Percentiles rank a stretch among this genome's conserved stretches.
Conservation (phyloP, 2,888 invertebrate genomes). For the Coremacera marginata region DNA sequence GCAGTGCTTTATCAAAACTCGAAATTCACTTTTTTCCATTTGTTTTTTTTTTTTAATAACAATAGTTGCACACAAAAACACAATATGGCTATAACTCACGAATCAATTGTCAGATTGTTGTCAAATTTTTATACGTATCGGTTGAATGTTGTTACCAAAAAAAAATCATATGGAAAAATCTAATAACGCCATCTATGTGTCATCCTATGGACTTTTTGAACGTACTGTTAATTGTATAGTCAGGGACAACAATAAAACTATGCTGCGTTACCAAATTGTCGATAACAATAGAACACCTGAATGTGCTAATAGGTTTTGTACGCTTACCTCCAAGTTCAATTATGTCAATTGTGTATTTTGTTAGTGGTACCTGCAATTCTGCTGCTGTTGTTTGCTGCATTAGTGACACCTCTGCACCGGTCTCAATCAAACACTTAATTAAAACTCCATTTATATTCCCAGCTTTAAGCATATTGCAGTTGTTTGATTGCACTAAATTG, state of each 20-base stretch:
- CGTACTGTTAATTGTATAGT: conserved; percentile 31
- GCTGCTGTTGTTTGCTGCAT: conserved; percentile 29
- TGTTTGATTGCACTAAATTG: conserved; percentile 1
- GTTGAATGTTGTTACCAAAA: no score
- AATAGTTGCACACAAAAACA: no score
- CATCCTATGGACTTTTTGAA: no score
- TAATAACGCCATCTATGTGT: no score
- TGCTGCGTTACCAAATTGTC: conserved; percentile 19
- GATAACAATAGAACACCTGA: conserved; percentile 1
- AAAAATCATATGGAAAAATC: no score
- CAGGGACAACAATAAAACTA: conserved; percentile 28
- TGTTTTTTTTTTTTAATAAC: no score
- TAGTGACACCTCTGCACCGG: conserved; percentile 29
- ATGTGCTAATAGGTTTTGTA: not conserved
- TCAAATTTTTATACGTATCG: no score
- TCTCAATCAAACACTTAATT: conserved; percentile 29
- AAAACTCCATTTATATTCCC: conserved; percentile 8
- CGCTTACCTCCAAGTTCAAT: conserved; percentile 33
- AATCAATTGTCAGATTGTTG: no score
- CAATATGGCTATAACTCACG: no score
- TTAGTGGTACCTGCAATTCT: conserved; percentile 18
- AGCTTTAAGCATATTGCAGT: conserved; percentile 11
- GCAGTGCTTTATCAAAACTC: no score
- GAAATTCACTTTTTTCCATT: no score
- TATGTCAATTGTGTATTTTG: conserved; percentile 14